A percentile compares a stretch with the other conserved stretches of the same genome.
Evolutionary conservation across 2,113 vertebrate genomes (phyloP).

Genomic region (Cyprichromis sp.): DNA sequence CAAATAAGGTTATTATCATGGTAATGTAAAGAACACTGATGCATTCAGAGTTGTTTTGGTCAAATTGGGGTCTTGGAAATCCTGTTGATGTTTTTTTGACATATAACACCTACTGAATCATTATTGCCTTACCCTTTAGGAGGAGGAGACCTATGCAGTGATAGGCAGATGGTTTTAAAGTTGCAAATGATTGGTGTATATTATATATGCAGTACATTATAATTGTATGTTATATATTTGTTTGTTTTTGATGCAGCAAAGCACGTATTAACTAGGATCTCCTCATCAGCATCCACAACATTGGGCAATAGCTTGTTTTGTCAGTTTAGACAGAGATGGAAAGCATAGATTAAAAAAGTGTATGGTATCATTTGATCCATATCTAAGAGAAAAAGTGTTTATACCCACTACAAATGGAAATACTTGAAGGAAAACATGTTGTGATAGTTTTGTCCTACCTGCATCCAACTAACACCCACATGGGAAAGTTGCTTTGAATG

Average conservation of each 20-base stretch:
- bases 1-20: not conserved
- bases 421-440: not conserved
- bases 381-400: not conserved
- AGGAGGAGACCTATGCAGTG: not conserved
- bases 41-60: not conserved
- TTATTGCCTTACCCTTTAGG: not conserved
- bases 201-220: not conserved
- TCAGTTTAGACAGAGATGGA: not conserved
- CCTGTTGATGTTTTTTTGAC: not conserved
- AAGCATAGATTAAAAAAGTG: not conserved
- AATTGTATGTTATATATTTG: not conserved
- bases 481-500: not conserved
- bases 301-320: not conserved
- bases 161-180: not conserved
- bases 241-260: not conserved
- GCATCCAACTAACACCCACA: not conserved
- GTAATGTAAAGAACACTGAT: rapidly evolving
- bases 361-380: not conserved
- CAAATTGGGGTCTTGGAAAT: not conserved
- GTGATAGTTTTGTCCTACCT: not conserved
- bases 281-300: not conserved
- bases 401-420: not conserved
- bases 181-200: rapidly evolving
- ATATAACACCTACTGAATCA: not conserved
- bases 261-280: rapidly evolving